Base-by-base conservation (phyloP, 2,113 vertebrate species). In the Nothoprocta perdicaria region DNA sequence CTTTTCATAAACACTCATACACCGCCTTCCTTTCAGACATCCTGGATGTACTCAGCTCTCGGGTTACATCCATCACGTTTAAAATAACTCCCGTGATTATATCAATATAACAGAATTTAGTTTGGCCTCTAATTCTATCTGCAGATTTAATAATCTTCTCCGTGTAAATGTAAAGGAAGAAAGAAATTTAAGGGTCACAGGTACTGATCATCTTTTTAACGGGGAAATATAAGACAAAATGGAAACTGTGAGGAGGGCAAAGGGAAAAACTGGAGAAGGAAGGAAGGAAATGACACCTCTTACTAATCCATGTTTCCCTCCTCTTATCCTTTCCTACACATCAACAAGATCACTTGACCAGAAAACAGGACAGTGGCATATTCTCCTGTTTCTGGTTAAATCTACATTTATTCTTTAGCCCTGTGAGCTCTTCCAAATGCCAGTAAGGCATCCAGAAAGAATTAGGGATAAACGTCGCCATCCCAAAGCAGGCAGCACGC, bases 1-100 rank as follows among this genome's bases (percentile, higher is more conserved):
- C 96, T 97, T 92, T 95, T 90, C 94, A 95, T 95, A 96, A 96
- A 96, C 96, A 97, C 97, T 97, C 94, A 93, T 95, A 95, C 91
- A 96, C 89, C 93, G 89, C 95, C 97, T 98, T 96, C 97, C 80
- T 97, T 95, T 94, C 95, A 93, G 89, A 90, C 75, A 95, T 82
- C 91, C 75, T 80, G 95, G 95, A 93, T 18, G 0, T 88, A 86
- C 82, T 94, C 81, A 80, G 81, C 89, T 92, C 86, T 86, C 7
- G 24, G 87, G 93, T 90, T 95, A 77, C 72, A 90, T 89, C 80
- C 78, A 55, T 94, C 88, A 92, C 43, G 33, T 94, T 84, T 89
- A 40, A 77, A 93, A 86, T 83, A 96, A 93, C 79, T 89, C 81
- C 65, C 48, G 4, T 65, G 84, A 88, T 91, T 95, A 68, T 72